Percentiles rank a stretch among this genome's conserved stretches.
Conservation (phyloP, 2,113 vertebrate species). For the Dipodomys spectabilis region DNA sequence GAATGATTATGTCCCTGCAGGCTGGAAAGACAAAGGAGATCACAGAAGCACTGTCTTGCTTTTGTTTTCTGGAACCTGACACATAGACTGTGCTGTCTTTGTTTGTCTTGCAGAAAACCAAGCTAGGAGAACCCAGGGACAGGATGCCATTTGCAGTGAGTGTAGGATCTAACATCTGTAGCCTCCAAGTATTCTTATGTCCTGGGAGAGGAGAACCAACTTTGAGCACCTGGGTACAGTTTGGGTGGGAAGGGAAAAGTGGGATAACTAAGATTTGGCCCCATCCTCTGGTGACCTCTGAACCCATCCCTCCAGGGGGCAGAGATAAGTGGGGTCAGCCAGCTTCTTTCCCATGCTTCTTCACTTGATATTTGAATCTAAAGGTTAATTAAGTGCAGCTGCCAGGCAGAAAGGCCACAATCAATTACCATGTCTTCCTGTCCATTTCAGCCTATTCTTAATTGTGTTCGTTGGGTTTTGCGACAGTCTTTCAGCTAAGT, state of each 20-base stretch:
- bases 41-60: neutral
- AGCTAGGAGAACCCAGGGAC: neutral
- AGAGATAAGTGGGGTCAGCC: conserved; percentile 43
- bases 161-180: no score
- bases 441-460: conserved; percentile 87
- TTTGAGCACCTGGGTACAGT: neutral
- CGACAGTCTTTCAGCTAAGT: conserved; percentile 70
- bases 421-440: conserved; percentile 86
- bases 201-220: neutral
- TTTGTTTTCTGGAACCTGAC: neutral
- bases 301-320: conserved; percentile 13
- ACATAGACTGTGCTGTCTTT: neutral
- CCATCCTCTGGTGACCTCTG: conserved; percentile 27
- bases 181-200: no score
- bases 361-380: conserved; percentile 90
- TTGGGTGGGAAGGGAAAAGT: no score
- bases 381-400: conserved; percentile 92
- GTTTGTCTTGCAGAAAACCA: neutral
- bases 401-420: conserved; percentile 88
- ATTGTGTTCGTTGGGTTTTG: conserved; percentile 86
- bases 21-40: neutral
- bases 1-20: neutral
- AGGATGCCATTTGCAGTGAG: neutral
- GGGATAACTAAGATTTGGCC: neutral
- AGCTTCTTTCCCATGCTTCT: conserved; percentile 73